Base-by-base conservation (phyloP, 53 echinoderm and acorn worm species). In the Patiria pectinifera region DNA sequence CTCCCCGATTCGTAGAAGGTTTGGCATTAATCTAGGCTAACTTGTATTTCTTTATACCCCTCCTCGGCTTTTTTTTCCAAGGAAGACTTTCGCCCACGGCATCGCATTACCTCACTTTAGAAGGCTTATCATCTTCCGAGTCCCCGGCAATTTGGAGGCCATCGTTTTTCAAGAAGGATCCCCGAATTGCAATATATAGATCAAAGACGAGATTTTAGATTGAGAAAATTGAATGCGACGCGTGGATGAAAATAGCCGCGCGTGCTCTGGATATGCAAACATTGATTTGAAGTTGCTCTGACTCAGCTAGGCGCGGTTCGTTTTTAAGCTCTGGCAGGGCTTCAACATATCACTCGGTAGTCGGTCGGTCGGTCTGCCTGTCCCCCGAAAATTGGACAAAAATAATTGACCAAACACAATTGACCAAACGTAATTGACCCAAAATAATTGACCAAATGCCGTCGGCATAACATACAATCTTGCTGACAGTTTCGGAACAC, bases 211-310 rank as follows among this genome's bases (percentile, higher is more conserved):
- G 76, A 43, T 26, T 15, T 76, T 24, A n/a, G 25, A 26, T n/a
- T 76, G 25, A 43, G 23, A 26, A 76, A 76, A 76, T 76, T 76
- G 76, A 76, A 76, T 25, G 26, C 25, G 76, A 76, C 76, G 25
- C 76, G 5, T 23, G 14, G 76, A 76, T 76, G 25, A 76, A 43
- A 18, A 5, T 3, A 11, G 25, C 76, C 76, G 6, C 9, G 76
- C 14, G 76, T 18, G 76, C 21, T 66, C 23, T 76, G 43, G 8
- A 76, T 35, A 35, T 53, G 53, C 5, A 6, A 53, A 53, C 53
- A 8, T 53, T 53, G 53, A 6, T 53, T 35, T 35, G 35, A 35
- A 35, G 35, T 35, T 35, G 35, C 35, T 35, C 35, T 35, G 35
- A 35, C 35, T 35, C 35, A 35, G 35, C 35, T 35, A 35, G 35